Evolutionary conservation across 1,140 invertebrate genomes (phyloP).

Genomic region (Pseudobourletiella spinata): DNA sequence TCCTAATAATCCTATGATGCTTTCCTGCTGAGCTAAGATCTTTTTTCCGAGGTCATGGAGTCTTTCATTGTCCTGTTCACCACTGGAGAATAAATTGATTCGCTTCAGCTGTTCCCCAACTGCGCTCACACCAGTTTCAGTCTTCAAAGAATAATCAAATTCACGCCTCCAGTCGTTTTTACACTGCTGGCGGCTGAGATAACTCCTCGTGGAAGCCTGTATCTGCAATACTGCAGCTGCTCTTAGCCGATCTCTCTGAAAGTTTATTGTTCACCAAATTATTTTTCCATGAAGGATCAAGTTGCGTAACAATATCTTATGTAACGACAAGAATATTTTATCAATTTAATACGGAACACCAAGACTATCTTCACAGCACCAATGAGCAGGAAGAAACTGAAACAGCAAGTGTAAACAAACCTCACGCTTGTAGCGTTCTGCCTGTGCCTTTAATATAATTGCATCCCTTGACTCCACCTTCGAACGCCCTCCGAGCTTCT

Average conservation of each 20-base stretch:
- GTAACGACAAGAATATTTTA: slow-evolving; percentile 20
- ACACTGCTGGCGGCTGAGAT: not conserved
- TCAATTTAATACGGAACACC: not conserved
- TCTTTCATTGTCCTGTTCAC: not conserved
- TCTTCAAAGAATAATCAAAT: slow-evolving; percentile 2
- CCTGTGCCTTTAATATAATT: slow-evolving; percentile 66
- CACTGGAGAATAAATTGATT: slow-evolving; percentile 8
- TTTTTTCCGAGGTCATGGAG: slow-evolving; percentile 1
- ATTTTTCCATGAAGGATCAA: too few relatives aligned
- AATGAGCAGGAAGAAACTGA: not conserved
- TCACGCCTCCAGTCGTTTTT: not conserved
- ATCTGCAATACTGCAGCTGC: slow-evolving; percentile 61
- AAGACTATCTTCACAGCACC: not conserved
- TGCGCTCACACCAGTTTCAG: not conserved
- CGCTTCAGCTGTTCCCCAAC: not conserved
- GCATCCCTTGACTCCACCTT: slow-evolving; percentile 62
- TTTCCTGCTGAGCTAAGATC: not conserved
- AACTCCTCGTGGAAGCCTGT: slow-evolving; percentile 69
- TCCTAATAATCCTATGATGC: not conserved
- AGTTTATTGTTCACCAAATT: too few relatives aligned
- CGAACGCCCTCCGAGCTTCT: slow-evolving; percentile 81
- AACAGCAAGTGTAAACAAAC: slow-evolving; percentile 41
- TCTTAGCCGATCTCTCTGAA: slow-evolving; percentile 57
- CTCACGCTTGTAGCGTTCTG: slow-evolving; percentile 76
- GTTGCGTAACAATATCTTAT: too few relatives aligned